Evolutionary conservation across 2,797 vertebrate species (phyloP).

Genomic region (Australoheros facetus): DNA sequence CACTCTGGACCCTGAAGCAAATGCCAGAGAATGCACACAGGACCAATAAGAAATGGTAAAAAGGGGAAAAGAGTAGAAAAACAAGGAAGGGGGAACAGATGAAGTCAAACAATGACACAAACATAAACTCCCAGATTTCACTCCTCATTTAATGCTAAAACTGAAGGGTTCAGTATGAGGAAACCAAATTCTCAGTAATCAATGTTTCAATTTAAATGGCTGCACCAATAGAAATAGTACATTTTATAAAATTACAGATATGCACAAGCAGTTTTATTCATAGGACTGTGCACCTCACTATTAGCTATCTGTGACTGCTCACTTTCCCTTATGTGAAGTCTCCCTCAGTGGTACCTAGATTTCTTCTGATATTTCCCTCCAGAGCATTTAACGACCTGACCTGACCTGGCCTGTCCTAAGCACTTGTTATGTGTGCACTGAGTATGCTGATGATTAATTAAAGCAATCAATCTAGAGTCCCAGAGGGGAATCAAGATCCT

Average conservation of each 20-base stretch:
- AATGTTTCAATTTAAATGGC: background rate
- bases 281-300: slow-evolving; percentile 11
- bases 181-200: background rate
- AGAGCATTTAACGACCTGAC: slow-evolving; percentile 37
- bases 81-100: too few relatives aligned
- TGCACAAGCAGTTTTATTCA: background rate
- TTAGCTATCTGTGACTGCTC: slow-evolving; percentile 3
- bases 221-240: background rate
- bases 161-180: too few relatives aligned
- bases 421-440: slow-evolving; percentile 61
- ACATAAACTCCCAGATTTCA: background rate
- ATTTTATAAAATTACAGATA: background rate
- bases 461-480: slow-evolving; percentile 57
- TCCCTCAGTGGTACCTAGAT: slow-evolving; percentile 35
- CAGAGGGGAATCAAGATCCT: slow-evolving; percentile 57
- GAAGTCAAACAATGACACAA: background rate
- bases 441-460: slow-evolving; percentile 70
- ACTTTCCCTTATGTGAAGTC: slow-evolving; percentile 32
- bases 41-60: background rate
- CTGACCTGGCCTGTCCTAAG: slow-evolving; percentile 57
- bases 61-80: background rate
- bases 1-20: too few relatives aligned
- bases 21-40: background rate
- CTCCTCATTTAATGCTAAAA: background rate
- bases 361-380: slow-evolving; percentile 50